A percentile compares a stretch with the other conserved stretches of the same genome.
phyloP scores from a whole-genome alignment of 2,113 vertebrate species.

The Gnathochromis pfefferi region DNA sequence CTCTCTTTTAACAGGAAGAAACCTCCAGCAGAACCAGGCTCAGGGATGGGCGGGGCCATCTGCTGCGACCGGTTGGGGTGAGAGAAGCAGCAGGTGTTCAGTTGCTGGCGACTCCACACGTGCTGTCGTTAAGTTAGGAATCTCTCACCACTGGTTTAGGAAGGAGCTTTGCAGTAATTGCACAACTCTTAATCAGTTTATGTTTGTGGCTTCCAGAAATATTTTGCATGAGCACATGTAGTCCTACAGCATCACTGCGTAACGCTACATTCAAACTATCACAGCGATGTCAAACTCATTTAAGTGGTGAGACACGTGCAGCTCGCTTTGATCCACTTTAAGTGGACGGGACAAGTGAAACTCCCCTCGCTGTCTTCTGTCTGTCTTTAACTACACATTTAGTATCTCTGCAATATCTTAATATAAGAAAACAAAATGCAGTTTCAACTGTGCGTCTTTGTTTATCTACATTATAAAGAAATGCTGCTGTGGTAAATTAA shows the following conservation, averaged over 20 bases:
- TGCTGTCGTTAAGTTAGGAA: neutral
- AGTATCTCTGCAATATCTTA: neutral
- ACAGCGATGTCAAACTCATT: neutral
- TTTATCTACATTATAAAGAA: neutral
- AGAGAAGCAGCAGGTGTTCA: rapidly evolving
- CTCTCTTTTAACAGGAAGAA: too few relatives aligned
- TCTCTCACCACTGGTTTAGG: neutral
- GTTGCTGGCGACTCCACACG: rapidly evolving
- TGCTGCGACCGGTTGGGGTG: rapidly evolving
- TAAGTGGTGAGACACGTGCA: too few relatives aligned
- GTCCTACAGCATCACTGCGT: neutral
- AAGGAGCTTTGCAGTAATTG: neutral
- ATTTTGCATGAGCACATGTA: neutral
- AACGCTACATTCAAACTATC: neutral
- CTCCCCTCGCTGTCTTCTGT: rapidly evolving
- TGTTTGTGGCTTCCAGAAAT: neutral
- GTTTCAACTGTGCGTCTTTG: rapidly evolving
- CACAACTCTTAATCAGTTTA: neutral
- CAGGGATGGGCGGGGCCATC: rapidly evolving
- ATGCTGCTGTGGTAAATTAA: neutral
- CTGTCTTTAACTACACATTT: neutral
- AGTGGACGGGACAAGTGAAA: neutral
- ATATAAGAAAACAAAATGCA: neutral
- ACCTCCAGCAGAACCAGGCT: neutral
- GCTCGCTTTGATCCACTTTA: too few relatives aligned